These are phyloP conservation scores for Morpho deidamia DNA, from an alignment of 2,888 invertebrate species.

Conservation along the genomic window DNA sequence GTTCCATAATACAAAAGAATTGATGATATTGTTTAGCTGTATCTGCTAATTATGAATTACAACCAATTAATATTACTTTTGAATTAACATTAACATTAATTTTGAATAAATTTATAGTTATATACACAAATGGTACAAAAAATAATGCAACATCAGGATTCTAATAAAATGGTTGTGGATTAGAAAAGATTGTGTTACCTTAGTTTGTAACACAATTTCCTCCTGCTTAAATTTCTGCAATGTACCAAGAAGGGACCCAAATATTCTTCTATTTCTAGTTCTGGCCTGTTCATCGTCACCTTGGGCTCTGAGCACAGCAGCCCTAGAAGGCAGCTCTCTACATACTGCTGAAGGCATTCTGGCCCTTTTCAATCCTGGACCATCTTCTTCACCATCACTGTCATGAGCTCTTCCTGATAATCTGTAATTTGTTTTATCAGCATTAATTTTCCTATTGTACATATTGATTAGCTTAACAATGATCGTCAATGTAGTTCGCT, in stretches of 20 bases:
- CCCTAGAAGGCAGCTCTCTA: conserved; percentile 88
- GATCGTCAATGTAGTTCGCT: no score
- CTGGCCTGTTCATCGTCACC: conserved; percentile 89
- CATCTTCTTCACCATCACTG: conserved; percentile 72
- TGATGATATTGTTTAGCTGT: no score
- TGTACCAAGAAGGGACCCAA: conserved; percentile 96
- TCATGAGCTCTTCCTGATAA: conserved; percentile 63
- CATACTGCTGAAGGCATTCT: conserved; percentile 85
- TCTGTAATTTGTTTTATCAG: conserved; percentile 31
- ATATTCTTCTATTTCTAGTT: conserved; percentile 94
- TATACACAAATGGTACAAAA: no score
- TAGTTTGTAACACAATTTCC: conserved; percentile 92
- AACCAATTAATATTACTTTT: no score
- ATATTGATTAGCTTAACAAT: no score
- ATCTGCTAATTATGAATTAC: no score
- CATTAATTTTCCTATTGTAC: no score
- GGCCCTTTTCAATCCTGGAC: conserved; percentile 47
- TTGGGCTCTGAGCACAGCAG: conserved; percentile 82
- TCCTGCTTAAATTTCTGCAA: conserved; percentile 97
- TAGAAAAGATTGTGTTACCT: conserved; percentile 52
- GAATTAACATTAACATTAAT: no score
- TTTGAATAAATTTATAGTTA: no score
- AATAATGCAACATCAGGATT: no score
- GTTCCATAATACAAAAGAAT: no score
- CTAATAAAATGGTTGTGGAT: no score